Evolutionary conservation across 2,888 invertebrate genomes (phyloP), one percentile per base, ranked within the genome.

Genomic region (Napeogenes sylphis): DNA sequence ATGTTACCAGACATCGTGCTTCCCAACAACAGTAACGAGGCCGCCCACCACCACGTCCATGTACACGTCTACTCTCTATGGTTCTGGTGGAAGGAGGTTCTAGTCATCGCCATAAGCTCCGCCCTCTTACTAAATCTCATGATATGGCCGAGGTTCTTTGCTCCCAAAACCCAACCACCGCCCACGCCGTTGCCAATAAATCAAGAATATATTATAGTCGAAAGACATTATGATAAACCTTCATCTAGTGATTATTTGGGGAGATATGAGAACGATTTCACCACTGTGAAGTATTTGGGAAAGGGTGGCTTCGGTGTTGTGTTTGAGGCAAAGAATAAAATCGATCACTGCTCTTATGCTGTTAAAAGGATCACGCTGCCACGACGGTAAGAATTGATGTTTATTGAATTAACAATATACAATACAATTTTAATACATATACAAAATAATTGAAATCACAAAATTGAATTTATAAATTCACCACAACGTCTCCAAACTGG

Each of bases 271-370:
- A 93, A 92, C 1, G 98, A 98, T 80, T 99, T 98, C 84, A 94
- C 95, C 56, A 93, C 95, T 35, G 87, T 97, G 42, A 91, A 94
- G 67, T 95, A 96, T 71, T 88, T 98, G 14, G 98, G 98, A 0
- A 93, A 93, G 72, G 99, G 99, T 30, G 99, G 99, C 0, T 99
- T 98, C 84, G 99, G 99, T 0, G 95, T 99, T 2, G 99, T 99
- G 0, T 99, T 99, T 81, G 96, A 98, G 81, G 98, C 97, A 0
- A 94, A 93, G 79, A 98, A 99, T 82, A 97, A 96, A 81, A 94
- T 98, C 62, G 99, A 99, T 79, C 97, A 98, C 75, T 95, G 97
- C 72, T 93, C 94, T 65, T 99, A 99, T 85, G 99, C 99, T 5
- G 95, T 99, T 0, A 99, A 99, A 87, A 92, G 99, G 75, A 98